Base-by-base conservation (phyloP, 2,797 vertebrate genomes). In the Petrocephalus sullivani region DNA sequence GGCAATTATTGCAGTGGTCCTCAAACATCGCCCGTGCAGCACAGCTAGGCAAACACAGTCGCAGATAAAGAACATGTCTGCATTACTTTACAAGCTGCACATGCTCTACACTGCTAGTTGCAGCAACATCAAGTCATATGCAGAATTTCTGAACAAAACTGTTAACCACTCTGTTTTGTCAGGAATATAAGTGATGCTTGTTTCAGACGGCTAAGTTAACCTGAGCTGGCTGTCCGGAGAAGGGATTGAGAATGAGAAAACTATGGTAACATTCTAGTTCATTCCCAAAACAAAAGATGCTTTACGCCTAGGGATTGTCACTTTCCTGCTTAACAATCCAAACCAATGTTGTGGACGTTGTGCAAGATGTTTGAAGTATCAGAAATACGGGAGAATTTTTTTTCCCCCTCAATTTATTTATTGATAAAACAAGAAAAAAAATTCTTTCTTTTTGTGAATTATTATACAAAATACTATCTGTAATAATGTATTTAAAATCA, bases 1-100 rank as follows among this genome's bases (percentile, higher is more conserved):
- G 71, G 88, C 90, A 90, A 93, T 93, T 94, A 92, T 90, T 94
- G 93, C 91, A 92, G 90, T 91, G 87, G 89, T 89, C 51, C 86
- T 92, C 89, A 75, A 90, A 88, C 90, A 90, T 89, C 87, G 86
- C 89, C 87, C 82, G 2, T 28, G 21, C 61, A 84, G 87, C 21
- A 41, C 14, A 23, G 67, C 46, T n/a, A 85, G 54, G 81, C 85
- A 85, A 23, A 88, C 85, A 87, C 84, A 88, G 53, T 58, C 86
- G 88, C 28, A 1, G 23, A 33, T 87, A 81, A 87, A 61, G 58
- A 4, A 78, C 51, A 85, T 21, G 10, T 16, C 51, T 23, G 49
- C n/a, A 54, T n/a, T 78, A 10, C 33, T 56, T 86, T 54, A 86
- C 58, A 56, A 88, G 60, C 53, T 58, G 57, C 8, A 53, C 21